phyloP scores from a whole-genome alignment of 2,888 invertebrate species.

The Parthenolecanium corni region DNA sequence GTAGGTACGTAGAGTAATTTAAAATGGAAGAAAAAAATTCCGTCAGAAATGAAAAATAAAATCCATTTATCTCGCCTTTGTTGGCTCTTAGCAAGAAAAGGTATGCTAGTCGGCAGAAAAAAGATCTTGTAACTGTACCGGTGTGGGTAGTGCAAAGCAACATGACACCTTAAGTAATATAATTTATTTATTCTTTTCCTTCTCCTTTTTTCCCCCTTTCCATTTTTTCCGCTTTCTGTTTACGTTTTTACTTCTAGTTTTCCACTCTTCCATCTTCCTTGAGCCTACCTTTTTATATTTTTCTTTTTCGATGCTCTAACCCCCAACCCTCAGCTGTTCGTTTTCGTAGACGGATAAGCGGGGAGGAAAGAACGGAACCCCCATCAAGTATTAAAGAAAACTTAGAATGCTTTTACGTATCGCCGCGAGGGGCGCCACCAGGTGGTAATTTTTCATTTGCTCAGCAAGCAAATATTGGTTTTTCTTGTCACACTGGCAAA shows the following conservation, averaged over 20 bases:
- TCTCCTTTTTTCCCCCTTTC: not conserved
- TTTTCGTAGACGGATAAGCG: not conserved
- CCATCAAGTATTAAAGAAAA: constrained; percentile 3
- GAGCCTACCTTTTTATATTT: not conserved
- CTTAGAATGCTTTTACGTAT: constrained; percentile 19
- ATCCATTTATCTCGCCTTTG: constrained; percentile 29
- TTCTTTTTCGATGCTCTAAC: not conserved
- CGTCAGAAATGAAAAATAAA: constrained; percentile 29
- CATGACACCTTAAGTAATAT: constrained; percentile 28
- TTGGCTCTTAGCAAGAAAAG: constrained; percentile 22
- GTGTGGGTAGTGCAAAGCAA: constrained; percentile 23
- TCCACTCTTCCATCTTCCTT: not conserved
- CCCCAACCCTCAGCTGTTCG: constrained; percentile 2
- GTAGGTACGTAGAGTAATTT: constrained; percentile 20
- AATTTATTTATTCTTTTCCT: constrained; percentile 24
- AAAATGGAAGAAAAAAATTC: constrained; percentile 21
- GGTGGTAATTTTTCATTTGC: constrained; percentile 28
- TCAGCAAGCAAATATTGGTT: constrained; percentile 28
- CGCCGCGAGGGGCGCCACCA: constrained; percentile 20
- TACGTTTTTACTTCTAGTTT: constrained; percentile 21
- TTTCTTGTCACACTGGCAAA: constrained; percentile 16
- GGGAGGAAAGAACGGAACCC: not conserved
- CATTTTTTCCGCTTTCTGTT: not conserved
- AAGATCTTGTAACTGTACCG: constrained; percentile 22
- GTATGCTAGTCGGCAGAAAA: constrained; percentile 17